Evolutionary conservation across 2,113 vertebrate species (phyloP).

Genomic region (Illadopsis cleaveri): DNA sequence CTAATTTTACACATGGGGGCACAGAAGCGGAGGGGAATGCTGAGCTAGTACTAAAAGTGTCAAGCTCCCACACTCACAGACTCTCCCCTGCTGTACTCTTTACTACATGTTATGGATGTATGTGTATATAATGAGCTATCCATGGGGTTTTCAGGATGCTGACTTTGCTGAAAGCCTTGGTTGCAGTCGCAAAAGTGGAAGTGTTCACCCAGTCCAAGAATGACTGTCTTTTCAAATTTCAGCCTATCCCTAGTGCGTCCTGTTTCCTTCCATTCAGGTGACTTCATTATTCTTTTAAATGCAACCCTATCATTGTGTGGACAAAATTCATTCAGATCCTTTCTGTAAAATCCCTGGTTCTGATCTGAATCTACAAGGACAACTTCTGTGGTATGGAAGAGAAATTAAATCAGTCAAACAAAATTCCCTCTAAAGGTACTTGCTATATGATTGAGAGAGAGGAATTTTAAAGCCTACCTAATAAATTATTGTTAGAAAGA

Average conservation of each 20-base stretch:
- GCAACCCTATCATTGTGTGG: neutral
- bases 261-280: neutral
- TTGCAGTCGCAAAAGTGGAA: neutral
- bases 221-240: neutral
- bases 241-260: neutral
- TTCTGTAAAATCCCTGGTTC: neutral
- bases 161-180: neutral
- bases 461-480: neutral
- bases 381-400: neutral
- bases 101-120: neutral
- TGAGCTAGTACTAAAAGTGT: neutral
- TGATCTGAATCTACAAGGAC: neutral
- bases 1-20: slow-evolving; percentile 23
- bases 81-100: neutral
- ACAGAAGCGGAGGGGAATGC: neutral
- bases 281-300: neutral
- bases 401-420: neutral
- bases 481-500: neutral
- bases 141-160: neutral
- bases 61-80: neutral
- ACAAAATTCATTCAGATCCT: neutral
- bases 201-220: neutral
- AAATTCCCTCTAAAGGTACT: neutral
- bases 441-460: neutral
- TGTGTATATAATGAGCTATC: neutral